Conservation (phyloP, 2,113 vertebrate species). For the Climacteris rufus region DNA sequence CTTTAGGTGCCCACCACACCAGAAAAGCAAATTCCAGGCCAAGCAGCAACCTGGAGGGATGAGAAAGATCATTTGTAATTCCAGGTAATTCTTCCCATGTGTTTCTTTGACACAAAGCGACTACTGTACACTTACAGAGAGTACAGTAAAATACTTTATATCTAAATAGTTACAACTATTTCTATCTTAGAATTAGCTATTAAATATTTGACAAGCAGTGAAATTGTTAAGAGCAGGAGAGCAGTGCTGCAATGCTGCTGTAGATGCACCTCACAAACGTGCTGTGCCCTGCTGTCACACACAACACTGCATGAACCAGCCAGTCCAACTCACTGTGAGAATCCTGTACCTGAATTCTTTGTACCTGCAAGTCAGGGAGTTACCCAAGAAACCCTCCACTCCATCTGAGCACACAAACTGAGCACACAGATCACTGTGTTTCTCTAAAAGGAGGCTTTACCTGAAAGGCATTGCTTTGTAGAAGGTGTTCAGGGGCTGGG, state of each 20-base stretch:
- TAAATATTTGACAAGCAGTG: neutral
- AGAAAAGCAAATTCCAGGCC: conserved; percentile 89
- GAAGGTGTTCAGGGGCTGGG: conserved; percentile 89
- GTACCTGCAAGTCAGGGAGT: neutral
- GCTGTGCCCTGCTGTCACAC: neutral
- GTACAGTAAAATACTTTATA: neutral
- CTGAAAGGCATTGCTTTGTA: conserved; percentile 96
- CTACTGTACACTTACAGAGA: neutral
- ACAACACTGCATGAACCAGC: neutral
- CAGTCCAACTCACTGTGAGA: neutral
- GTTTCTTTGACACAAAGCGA: neutral
- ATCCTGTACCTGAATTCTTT: neutral
- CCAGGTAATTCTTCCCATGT: neutral
- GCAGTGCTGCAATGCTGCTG: neutral
- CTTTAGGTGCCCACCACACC: conserved; percentile 93
- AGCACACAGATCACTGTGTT: rapidly evolving
- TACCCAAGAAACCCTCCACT: neutral
- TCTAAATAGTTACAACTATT: neutral
- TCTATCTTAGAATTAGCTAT: neutral
- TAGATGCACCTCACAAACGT: neutral
- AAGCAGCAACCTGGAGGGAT: conserved; percentile 81
- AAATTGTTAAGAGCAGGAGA: neutral
- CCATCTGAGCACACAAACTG: neutral
- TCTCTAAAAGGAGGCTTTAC: conserved; percentile 45
- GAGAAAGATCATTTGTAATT: neutral